Evolutionary conservation across 2,888 invertebrate species (phyloP).

Genomic region (Drosophila borealis): DNA sequence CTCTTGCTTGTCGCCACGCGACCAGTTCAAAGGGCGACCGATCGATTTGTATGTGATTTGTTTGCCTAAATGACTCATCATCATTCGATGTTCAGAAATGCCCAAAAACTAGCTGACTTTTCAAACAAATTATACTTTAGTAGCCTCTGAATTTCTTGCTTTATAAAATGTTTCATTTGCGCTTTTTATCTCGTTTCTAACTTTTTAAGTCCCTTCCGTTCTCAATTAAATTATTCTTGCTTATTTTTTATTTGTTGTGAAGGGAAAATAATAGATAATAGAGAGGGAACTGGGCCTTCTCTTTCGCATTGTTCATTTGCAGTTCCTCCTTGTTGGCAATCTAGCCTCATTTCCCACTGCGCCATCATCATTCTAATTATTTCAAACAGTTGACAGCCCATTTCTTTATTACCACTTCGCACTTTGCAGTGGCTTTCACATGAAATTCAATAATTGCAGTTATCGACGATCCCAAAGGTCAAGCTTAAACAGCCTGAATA

Average conservation of each 20-base stretch:
- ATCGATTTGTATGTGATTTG: conserved; percentile 51
- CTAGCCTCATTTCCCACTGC: too few relatives aligned
- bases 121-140: neutral
- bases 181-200: neutral
- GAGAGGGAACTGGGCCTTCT: too few relatives aligned
- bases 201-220: neutral
- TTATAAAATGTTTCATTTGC: neutral
- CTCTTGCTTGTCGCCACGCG: conserved; percentile 55
- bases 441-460: too few relatives aligned
- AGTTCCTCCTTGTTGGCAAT: too few relatives aligned
- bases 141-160: neutral
- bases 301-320: too few relatives aligned
- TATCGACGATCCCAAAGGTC: too few relatives aligned
- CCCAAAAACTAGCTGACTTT: conserved; percentile 7
- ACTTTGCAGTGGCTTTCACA: too few relatives aligned
- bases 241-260: neutral
- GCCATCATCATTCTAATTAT: too few relatives aligned
- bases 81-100: conserved; percentile 9
- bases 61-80: conserved; percentile 63
- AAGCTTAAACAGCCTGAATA: too few relatives aligned
- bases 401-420: too few relatives aligned
- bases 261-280: neutral
- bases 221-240: neutral
- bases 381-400: too few relatives aligned
- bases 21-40: conserved; percentile 69